Evolutionary conservation across 2,113 vertebrate genomes (phyloP).

Genomic region (Nannobrachium achirus): DNA sequence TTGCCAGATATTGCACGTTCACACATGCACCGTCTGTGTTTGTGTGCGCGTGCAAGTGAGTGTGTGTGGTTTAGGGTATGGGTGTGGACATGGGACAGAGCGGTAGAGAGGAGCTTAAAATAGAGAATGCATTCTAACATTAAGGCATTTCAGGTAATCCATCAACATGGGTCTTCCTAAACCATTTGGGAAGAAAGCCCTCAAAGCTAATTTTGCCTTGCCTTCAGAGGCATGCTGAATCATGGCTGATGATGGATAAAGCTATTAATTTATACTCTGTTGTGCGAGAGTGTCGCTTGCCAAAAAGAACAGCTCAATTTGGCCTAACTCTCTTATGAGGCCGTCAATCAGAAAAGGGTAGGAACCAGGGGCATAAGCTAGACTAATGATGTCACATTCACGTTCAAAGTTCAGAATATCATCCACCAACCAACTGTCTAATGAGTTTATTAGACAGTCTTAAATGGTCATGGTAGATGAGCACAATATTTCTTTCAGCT

Average conservation of each 20-base stretch:
- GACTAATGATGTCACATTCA: background rate
- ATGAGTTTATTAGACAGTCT: too few relatives aligned
- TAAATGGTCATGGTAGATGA: too few relatives aligned
- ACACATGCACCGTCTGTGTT: background rate
- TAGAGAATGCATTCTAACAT: background rate
- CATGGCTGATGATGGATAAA: background rate
- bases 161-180: background rate
- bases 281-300: too few relatives aligned
- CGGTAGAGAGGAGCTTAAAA: background rate
- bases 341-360: conserved; percentile 1
- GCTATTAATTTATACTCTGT: too few relatives aligned
- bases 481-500: too few relatives aligned
- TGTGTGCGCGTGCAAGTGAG: background rate
- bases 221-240: background rate
- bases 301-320: too few relatives aligned
- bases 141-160: background rate
- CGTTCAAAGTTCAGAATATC: background rate
- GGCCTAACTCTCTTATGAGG: background rate
- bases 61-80: background rate
- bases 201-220: background rate
- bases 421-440: too few relatives aligned
- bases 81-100: background rate
- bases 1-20: background rate
- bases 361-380: background rate
- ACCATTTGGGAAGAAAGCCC: background rate